Evolutionary conservation across 2,797 vertebrate genomes (phyloP).

Genomic region (Malurus leucopterus): DNA sequence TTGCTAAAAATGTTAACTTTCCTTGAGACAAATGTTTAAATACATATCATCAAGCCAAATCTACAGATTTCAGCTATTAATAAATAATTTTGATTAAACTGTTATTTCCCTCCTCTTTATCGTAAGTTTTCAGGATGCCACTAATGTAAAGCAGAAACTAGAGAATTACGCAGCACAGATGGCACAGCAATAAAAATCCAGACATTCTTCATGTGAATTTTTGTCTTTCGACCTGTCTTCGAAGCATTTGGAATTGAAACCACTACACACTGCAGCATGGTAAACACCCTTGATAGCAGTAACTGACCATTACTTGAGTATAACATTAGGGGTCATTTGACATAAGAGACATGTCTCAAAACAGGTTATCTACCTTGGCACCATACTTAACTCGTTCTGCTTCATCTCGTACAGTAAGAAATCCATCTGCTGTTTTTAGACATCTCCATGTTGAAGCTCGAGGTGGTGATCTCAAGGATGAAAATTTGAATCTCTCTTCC

Average conservation of each 20-base stretch:
- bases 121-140: not conserved
- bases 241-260: not conserved
- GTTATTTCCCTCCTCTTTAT: not conserved
- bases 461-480: not conserved
- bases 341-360: not conserved
- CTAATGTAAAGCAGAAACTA: not conserved
- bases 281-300: not conserved
- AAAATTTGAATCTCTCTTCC: not conserved
- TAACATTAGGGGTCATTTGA: not conserved
- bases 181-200: not conserved
- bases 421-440: not conserved
- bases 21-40: not conserved
- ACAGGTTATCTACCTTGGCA: not conserved
- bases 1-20: not conserved
- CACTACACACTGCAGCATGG: not conserved
- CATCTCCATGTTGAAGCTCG: not conserved
- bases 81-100: not conserved
- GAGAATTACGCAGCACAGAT: not conserved
- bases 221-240: not conserved
- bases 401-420: not conserved
- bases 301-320: not conserved
- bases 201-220: not conserved
- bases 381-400: not conserved
- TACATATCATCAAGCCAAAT: not conserved
- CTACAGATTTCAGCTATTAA: not conserved